phyloP scores from a whole-genome alignment of 2,113 vertebrate genomes.

The Barbus barbus region DNA sequence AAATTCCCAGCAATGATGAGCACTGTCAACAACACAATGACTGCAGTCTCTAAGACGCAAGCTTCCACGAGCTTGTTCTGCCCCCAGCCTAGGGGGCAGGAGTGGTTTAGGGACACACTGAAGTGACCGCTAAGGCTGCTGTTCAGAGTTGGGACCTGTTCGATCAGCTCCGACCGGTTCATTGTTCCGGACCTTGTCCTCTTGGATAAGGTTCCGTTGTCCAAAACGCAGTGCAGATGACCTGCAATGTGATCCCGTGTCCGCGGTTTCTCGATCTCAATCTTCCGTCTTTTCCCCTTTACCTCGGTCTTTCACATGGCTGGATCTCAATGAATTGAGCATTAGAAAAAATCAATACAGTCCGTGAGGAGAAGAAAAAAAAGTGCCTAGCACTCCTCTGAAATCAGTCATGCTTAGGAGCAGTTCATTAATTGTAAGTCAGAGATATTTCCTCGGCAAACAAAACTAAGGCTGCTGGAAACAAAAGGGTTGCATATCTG shows the following conservation, averaged over 20 bases:
- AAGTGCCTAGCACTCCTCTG: slow-evolving; percentile 59
- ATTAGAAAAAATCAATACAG: slow-evolving; percentile 69
- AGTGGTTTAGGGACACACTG: slow-evolving; percentile 83
- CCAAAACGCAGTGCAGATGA: slow-evolving; percentile 59
- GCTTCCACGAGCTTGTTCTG: slow-evolving; percentile 84
- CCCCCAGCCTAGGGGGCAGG: slow-evolving; percentile 94
- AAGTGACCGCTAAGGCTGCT: slow-evolving; percentile 70
- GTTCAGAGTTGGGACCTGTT: slow-evolving; percentile 81
- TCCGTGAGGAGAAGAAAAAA: slow-evolving; percentile 51
- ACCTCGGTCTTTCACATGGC: slow-evolving; percentile 65
- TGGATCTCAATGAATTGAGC: slow-evolving; percentile 67
- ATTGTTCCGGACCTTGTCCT: slow-evolving; percentile 78
- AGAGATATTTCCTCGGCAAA: slow-evolving; percentile 21
- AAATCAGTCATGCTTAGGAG: slow-evolving; percentile 69
- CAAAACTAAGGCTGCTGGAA: slow-evolving; percentile 6
- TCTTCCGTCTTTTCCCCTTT: slow-evolving; percentile 53
- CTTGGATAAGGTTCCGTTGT: slow-evolving; percentile 48
- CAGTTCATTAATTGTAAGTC: slow-evolving; percentile 49
- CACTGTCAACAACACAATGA: slow-evolving; percentile 92
- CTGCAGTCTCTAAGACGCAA: slow-evolving; percentile 91
- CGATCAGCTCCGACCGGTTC: slow-evolving; percentile 83
- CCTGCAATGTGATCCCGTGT: slow-evolving; percentile 58
- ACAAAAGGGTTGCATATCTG: slow-evolving; percentile 13
- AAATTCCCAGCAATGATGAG: slow-evolving; percentile 95
- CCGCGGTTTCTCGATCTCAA: slow-evolving; percentile 52